These are phyloP conservation scores for Sphenopsis melanotis DNA, from an alignment of 2,797 vertebrate genomes.

Conservation along the genomic window DNA sequence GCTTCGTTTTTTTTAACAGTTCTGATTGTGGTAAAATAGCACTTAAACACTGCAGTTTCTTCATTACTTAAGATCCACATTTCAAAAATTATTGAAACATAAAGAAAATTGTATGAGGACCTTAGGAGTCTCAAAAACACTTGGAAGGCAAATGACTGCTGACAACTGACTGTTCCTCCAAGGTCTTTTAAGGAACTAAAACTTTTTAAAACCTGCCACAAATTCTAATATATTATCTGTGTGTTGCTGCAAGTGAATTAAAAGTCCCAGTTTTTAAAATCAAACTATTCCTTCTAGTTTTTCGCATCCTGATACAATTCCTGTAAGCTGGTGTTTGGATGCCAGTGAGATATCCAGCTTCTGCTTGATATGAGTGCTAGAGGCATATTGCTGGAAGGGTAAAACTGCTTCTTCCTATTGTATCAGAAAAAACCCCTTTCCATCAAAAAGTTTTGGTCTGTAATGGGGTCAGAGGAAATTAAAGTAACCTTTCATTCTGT, in stretches of 20 bases:
- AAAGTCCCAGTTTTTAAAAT: background rate
- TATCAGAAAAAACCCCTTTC: constrained; percentile 42
- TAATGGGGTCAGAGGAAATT: constrained; percentile 68
- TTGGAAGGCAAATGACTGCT: background rate
- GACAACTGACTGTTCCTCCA: background rate
- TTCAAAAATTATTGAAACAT: background rate
- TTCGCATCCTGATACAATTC: background rate
- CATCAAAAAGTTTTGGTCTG: constrained; percentile 50
- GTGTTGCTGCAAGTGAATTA: background rate
- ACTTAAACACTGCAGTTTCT: background rate
- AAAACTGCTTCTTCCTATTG: constrained; percentile 33
- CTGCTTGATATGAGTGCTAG: background rate
- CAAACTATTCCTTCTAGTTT: background rate
- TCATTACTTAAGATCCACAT: background rate
- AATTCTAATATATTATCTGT: background rate
- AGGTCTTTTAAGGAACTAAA: background rate
- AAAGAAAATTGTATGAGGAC: background rate
- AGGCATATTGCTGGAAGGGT: background rate
- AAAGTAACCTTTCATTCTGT: constrained; percentile 58
- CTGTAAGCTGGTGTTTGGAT: background rate
- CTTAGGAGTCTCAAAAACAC: background rate
- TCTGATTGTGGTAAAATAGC: background rate
- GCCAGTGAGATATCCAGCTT: background rate
- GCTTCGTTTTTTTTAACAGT: background rate
- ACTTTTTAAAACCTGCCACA: background rate